Base-by-base conservation (phyloP, 2,113 vertebrate species). In the Monopterus albus region DNA sequence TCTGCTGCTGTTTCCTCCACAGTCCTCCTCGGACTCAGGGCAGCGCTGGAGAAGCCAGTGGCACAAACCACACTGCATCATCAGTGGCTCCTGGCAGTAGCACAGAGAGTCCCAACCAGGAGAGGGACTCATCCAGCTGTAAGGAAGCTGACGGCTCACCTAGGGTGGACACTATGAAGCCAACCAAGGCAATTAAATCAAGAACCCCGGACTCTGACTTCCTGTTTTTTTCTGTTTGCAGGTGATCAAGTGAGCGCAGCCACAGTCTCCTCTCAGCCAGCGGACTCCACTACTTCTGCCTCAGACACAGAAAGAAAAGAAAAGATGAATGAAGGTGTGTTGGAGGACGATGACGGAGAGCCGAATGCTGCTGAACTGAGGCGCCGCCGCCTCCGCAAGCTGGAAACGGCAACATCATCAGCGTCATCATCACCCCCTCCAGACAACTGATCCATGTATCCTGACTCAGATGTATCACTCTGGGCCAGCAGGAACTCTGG, bases 351-450 rank as follows among this genome's bases (percentile, higher is more conserved):
- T 7, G 91, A 91, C 0, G 95, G 92, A 0, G 96, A 96, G 43
- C 96, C 96, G 0, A 94, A 94, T 2, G 79, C 95, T 0, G 95
- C 94, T 0, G 96, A 97, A 74, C 85, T 98, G 26, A 93, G 96
- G 40, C 91, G 95, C n/a, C 93, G 96, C 3, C 94, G 96, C 9
- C 94, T 98, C 17, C 95, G 95, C 3, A 97, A 97, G 79, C 78
- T 97, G 26, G 95, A 95, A 78, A 92, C 84, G 2, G 29, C 72
- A 0, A 10, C 88, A 0, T 62, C 86, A 0, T 59, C 83, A 0
- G 38, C 87, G 0, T 40, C 82, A 0, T 63, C 86, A 0, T 18
- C 78, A 0, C 85, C 91, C 0, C 78, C 93, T 0, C 74, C 93
- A 1, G 91, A 95, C 26, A 94, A 94, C 82, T 96, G 94, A 96